Conservation (phyloP, 2,888 invertebrate species). For the Lepidonotus clava region DNA sequence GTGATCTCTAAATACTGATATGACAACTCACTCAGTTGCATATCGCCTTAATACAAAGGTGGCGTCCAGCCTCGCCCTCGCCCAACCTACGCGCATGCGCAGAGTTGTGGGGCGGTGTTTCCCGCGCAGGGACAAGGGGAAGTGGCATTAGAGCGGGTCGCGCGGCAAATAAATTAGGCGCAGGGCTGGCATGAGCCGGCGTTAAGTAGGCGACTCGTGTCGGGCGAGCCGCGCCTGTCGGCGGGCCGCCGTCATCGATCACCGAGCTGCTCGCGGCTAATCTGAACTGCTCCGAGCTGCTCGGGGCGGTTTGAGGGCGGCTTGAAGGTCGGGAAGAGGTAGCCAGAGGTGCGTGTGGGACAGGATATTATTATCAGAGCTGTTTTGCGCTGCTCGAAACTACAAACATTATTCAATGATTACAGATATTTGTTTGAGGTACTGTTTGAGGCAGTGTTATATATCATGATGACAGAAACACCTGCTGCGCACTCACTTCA, state of each 20-base stretch:
- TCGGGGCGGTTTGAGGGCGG: background rate
- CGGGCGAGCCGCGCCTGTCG: background rate
- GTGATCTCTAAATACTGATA: too few species aligned
- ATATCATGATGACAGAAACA: too few species aligned
- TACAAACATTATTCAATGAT: too few species aligned
- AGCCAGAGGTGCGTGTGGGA: background rate
- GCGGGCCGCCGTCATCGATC: background rate
- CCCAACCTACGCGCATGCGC: background rate
- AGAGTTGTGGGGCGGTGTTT: background rate
- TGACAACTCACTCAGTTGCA: too few species aligned
- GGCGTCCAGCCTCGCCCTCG: background rate
- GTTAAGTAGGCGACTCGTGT: conserved; percentile 40
- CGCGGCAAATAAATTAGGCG: conserved; percentile 6
- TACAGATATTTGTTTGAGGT: too few species aligned
- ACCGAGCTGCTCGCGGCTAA: background rate
- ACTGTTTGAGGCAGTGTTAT: too few species aligned
- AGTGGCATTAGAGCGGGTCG: background rate
- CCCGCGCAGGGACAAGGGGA: background rate
- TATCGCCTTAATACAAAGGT: too few species aligned
- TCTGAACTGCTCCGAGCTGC: too few species aligned
- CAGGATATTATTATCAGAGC: too few species aligned
- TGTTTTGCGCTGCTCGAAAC: too few species aligned
- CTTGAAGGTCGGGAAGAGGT: background rate
- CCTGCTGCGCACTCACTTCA: too few species aligned
- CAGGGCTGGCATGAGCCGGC: background rate